Base-by-base conservation (phyloP, 2,888 invertebrate species). In the Hyposoter dolosus region DNA sequence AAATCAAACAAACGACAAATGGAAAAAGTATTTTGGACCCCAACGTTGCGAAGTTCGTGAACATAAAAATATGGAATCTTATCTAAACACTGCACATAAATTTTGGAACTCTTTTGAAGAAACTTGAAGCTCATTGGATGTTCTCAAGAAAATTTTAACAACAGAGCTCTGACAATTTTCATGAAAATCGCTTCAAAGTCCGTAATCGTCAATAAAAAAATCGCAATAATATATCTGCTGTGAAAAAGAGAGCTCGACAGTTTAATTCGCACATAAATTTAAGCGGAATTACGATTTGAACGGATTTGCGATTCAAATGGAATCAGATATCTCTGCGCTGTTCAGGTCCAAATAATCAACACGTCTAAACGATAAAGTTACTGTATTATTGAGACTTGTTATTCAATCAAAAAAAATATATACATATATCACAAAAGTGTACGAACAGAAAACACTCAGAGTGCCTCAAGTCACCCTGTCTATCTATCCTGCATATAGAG, bases 401-500 rank as follows among this genome's bases (percentile, higher is more conserved):
- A 72, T 53, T 53, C 19, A 15, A 72, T 35, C 2, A 40, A 50
- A 28, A 60, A 45, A 7, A 45, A n/a, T 12, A 45, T 45, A 2
- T 53, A 35, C 19, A 53, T 19, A 35, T 35, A 32, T 53, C 23
- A 45, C 43, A 47, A 32, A 47, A 50, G 50, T 66, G 50, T 23
- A n/a, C 50, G n/a, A 15, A 63, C 15, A 45, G 43, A 60, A 15
- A 53, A 68, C 6, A 12, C 28, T 19, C 17, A 35, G 17, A 69
- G 56, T 74, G 77, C 60, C 77, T 78, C 56, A 77, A 82, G 78
- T 80, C 63, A 77, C 35, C 75, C 69, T 69, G 75, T 77, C 60
- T 71, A 75, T 65, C 71, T 47, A 28, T 50, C 32, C 10, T 75
- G 19, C 72, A 72, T 50, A 83, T 82, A 66, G 77, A 79, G 69